A percentile compares a stretch with the other conserved stretches of the same genome.
Evolutionary conservation across 2,113 vertebrate genomes (phyloP).

Genomic region (Ameiurus melas): DNA sequence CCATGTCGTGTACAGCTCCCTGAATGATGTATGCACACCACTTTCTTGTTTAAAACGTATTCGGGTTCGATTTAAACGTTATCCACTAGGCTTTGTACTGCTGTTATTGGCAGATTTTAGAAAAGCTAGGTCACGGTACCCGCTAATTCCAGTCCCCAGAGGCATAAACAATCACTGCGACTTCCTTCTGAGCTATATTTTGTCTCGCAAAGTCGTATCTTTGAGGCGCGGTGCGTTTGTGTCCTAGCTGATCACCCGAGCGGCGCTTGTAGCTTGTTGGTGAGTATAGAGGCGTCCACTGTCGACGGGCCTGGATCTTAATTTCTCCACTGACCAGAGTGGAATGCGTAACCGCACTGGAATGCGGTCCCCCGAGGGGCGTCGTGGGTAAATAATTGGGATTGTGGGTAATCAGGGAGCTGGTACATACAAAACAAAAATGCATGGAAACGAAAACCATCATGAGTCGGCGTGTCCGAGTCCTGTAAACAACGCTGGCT

Average conservation of each 20-base stretch:
- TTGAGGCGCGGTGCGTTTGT: no score
- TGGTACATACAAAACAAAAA: not conserved
- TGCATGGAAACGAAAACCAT: slow-evolving; percentile 11
- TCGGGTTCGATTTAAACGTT: not conserved
- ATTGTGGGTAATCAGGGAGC: slow-evolving; percentile 56
- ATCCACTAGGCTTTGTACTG: not conserved
- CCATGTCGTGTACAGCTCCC: not conserved
- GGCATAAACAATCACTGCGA: not conserved
- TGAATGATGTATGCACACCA: not conserved
- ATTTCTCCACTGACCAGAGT: slow-evolving; percentile 2
- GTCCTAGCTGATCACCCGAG: not conserved
- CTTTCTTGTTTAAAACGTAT: not conserved
- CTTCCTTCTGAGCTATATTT: not conserved
- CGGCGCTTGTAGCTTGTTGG: not conserved
- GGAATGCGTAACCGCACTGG: slow-evolving; percentile 54
- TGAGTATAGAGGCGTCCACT: not conserved
- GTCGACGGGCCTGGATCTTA: not conserved
- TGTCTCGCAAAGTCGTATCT: not conserved
- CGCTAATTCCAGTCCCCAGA: not conserved
- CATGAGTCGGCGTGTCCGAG: not conserved
- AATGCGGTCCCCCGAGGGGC: slow-evolving; percentile 44
- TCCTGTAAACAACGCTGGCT: slow-evolving; percentile 34
- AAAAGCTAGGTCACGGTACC: not conserved
- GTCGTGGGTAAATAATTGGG: slow-evolving; percentile 59
- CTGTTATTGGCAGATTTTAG: not conserved